Evolutionary conservation across 30 jellyfish, hydroid and myxozoan species (phyloP).

Genomic region (Aurelia coerulea): DNA sequence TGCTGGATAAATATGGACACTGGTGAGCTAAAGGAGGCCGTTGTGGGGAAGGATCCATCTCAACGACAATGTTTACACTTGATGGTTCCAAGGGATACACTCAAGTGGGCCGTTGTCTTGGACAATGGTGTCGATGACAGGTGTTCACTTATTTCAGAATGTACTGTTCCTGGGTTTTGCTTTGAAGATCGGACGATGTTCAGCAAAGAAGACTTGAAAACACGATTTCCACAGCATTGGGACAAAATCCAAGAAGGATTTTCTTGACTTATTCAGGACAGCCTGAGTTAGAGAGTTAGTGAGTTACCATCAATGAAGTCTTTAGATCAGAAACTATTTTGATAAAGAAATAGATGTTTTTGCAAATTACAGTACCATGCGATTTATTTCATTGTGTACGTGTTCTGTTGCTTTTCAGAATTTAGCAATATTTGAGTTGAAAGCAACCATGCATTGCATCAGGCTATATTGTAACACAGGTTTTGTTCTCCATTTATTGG

Average conservation of each 20-base stretch:
- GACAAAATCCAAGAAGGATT: constrained; percentile 34
- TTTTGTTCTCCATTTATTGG: no score
- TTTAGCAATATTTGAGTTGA: no score
- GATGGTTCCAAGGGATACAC: constrained; percentile 35
- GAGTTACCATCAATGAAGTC: no score
- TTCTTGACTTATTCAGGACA: not conserved
- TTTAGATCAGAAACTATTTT: not conserved
- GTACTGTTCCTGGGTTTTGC: constrained; percentile 47
- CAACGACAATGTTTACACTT: constrained; percentile 41
- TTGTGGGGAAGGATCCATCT: constrained; percentile 12
- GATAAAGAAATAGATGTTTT: not conserved
- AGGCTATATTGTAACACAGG: no score
- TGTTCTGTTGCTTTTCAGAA: no score
- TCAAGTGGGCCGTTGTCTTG: constrained; percentile 59
- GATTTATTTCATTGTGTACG: no score
- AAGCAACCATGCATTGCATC: no score
- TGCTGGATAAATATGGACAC: constrained; percentile 44
- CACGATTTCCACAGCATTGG: constrained; percentile 49
- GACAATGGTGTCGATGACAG: constrained; percentile 38
- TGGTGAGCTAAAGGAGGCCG: constrained; percentile 26
- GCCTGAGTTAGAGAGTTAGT: not conserved
- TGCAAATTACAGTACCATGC: not conserved
- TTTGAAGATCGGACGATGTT: constrained; percentile 29
- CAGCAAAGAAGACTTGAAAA: constrained; percentile 35
- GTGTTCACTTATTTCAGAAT: constrained; percentile 37